Percentiles rank a stretch among this genome's conserved stretches.
Conservation (phyloP, 2,113 vertebrate genomes). For the Loxodonta africana region DNA sequence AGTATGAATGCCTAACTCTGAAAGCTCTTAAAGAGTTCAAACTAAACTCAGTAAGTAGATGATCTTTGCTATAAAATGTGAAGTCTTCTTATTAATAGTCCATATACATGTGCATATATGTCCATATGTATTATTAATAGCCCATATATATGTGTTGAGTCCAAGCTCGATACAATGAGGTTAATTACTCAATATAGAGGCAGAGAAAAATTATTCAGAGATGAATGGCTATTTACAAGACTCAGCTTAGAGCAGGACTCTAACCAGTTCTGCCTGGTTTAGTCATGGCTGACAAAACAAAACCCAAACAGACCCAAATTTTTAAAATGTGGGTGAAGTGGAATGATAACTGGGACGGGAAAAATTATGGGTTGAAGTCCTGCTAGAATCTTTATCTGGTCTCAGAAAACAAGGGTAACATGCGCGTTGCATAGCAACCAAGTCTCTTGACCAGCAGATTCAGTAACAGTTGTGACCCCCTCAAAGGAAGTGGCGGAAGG, state of each 20-base stretch:
- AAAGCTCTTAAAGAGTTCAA: neutral
- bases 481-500: no score
- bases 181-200: neutral
- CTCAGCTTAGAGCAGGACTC: neutral
- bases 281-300: no score
- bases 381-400: no score
- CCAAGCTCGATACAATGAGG: neutral
- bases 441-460: no score
- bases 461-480: no score
- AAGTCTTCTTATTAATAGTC: neutral
- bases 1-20: neutral
- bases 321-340: no score
- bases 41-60: neutral
- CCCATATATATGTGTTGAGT: neutral
- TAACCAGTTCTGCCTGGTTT: no score
- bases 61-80: neutral
- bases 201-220: conserved; percentile 7
- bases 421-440: no score
- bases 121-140: neutral
- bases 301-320: no score
- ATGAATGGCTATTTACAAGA: conserved; percentile 23
- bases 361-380: no score
- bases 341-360: no score
- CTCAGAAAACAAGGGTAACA: no score
- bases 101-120: neutral